Percentiles rank a stretch among this genome's conserved stretches.
phyloP scores from a whole-genome alignment of 1,140 invertebrate species.

The Zaprionus tsacasi region DNA sequence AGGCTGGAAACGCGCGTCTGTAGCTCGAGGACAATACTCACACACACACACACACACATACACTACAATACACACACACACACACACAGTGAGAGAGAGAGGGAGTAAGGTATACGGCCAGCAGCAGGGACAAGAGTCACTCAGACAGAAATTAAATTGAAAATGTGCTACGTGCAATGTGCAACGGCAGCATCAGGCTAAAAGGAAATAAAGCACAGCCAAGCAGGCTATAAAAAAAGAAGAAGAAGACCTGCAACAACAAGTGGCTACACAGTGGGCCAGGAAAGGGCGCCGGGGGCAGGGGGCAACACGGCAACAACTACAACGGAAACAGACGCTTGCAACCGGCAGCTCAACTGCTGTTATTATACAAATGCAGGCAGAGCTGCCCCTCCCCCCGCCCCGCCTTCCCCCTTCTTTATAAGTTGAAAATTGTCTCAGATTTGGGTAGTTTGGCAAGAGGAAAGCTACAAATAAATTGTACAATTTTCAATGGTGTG shows the following conservation, averaged over 20 bases:
- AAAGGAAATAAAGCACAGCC: constrained; percentile 80
- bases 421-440: constrained; percentile 80
- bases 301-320: constrained; percentile 22
- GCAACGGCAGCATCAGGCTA: constrained; percentile 59
- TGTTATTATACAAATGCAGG: constrained; percentile 77
- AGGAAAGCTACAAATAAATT: not conserved
- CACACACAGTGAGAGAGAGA: constrained; percentile 16
- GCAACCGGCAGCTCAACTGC: constrained; percentile 62
- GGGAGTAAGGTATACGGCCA: not conserved
- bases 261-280: constrained; percentile 59
- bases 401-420: constrained; percentile 25
- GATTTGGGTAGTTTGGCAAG: constrained; percentile 51
- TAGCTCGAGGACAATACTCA: constrained; percentile 41
- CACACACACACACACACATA: constrained; percentile 26
- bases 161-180: constrained; percentile 66
- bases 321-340: constrained; percentile 59
- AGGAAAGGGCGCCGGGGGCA: not conserved
- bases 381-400: constrained; percentile 9
- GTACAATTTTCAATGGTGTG: not conserved
- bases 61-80: constrained; percentile 4
- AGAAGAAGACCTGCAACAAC: constrained; percentile 55
- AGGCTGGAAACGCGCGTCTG: constrained; percentile 47
- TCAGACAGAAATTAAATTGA: constrained; percentile 81
- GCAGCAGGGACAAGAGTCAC: constrained; percentile 37
- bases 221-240: constrained; percentile 42